Base-by-base conservation (phyloP, 1,140 invertebrate species). In the Paralvinella palmiformis region DNA sequence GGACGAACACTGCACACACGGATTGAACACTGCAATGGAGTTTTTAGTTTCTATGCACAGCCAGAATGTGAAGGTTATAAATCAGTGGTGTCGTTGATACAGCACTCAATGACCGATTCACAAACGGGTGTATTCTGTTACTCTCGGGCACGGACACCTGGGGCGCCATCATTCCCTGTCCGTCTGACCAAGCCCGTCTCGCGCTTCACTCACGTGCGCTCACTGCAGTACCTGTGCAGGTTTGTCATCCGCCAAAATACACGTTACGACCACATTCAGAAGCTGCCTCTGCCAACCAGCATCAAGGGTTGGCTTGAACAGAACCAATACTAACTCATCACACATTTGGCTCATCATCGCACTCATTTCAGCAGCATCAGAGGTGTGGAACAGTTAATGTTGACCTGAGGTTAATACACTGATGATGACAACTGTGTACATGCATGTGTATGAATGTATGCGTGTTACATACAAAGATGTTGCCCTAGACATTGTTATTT, bases 111-210 rank as follows among this genome's bases (percentile, higher is more conserved):
- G 81, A 84, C 83, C 72, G 84, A 84, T 69, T 88, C 88, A 58
- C 84, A 87, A 65, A 83, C 84, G 15, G 85, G 86, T 36, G 85
- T 88, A n/a, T 88, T 88, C 73, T 89, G 88, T 77, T 89, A 90
- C 73, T 88, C 87, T 1, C 82, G 86, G 70, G 80, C 86, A 10
- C 80, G 85, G 31, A 84, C 85, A 62, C 86, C 86, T 17, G 84
- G 85, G 69, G 83, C 85, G 65, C 86, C 87, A 27, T 85, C 86
- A 58, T 88, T 87, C 76, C 87, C 87, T 22, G 88, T 89, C 35
- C 83, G 87, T 59, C 77, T 91, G n/a, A 88, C 86, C 36, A 88
- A 88, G 75, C 89, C 89, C 22, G 82, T 91, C 13, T 90, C 89
- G 55, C 81, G 89, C 62, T 90, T 89, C 71, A 86, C 84, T 24